phyloP scores from a whole-genome alignment of 2,888 invertebrate species.

The Dasypogon diadema region DNA sequence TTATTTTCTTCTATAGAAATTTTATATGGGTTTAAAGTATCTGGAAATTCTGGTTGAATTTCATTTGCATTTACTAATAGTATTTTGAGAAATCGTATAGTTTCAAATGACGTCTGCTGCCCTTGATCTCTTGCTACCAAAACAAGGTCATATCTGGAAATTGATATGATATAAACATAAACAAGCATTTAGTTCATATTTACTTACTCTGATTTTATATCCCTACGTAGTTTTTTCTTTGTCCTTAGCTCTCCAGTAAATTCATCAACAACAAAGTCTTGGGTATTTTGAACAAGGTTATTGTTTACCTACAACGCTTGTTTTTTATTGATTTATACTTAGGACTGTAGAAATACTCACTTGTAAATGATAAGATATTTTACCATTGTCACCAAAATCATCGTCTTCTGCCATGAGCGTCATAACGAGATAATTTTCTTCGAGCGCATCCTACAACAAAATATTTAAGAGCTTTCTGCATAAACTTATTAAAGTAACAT shows the following conservation, averaged over 20 bases:
- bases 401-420: constrained; percentile 85
- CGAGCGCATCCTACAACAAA: constrained; percentile 76
- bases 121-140: constrained; percentile 88
- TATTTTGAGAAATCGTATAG: constrained; percentile 79
- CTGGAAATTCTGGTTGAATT: constrained; percentile 82
- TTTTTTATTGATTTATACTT: neutral
- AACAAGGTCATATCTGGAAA: constrained; percentile 72
- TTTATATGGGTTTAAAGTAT: constrained; percentile 74
- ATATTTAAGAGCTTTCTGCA: too few relatives aligned
- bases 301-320: constrained; percentile 67
- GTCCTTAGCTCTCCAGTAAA: constrained; percentile 85
- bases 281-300: constrained; percentile 81
- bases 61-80: constrained; percentile 84
- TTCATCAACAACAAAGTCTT: constrained; percentile 83
- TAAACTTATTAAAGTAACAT: constrained; percentile 5
- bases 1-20: constrained; percentile 81
- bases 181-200: neutral
- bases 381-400: constrained; percentile 86
- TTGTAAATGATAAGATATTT: constrained; percentile 85
- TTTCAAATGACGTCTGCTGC: constrained; percentile 83
- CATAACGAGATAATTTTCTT: constrained; percentile 81
- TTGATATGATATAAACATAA: neutral
- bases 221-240: constrained; percentile 83
- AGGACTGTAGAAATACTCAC: constrained; percentile 70
- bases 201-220: constrained; percentile 70